Conservation (phyloP, 2,113 vertebrate species). For the Amblyopsis rosae region DNA sequence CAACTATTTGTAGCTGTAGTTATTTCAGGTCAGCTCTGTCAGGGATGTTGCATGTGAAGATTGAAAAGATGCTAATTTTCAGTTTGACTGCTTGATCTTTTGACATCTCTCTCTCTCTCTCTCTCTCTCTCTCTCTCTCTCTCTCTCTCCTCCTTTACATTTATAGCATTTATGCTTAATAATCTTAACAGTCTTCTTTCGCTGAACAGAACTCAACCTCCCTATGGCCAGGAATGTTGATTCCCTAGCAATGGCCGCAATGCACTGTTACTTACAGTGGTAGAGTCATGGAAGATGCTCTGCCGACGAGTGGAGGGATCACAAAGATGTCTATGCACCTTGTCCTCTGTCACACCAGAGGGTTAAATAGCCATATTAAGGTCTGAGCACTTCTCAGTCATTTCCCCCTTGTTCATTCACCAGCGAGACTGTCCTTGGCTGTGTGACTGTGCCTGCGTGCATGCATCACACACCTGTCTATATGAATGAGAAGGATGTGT, state of each 20-base stretch:
- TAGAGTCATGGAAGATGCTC: conserved; percentile 60
- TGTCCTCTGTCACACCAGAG: conserved; percentile 78
- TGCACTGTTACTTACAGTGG: conserved; percentile 68
- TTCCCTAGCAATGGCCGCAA: conserved; percentile 56
- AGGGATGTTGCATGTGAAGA: conserved; percentile 23
- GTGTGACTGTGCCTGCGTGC: conserved; percentile 49
- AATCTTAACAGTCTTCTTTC: conserved; percentile 26
- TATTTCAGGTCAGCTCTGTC: conserved; percentile 33
- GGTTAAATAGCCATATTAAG: conserved; percentile 81
- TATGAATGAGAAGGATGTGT: conserved; percentile 10
- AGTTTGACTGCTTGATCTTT: conserved; percentile 28
- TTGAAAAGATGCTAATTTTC: conserved; percentile 30
- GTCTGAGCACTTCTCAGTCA: conserved; percentile 74
- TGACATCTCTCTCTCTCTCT: conserved; percentile 29
- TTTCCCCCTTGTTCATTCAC: conserved; percentile 60
- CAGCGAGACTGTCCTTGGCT: conserved; percentile 70
- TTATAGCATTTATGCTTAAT: conserved; percentile 40
- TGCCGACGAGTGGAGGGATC: conserved; percentile 61
- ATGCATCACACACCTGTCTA: conserved; percentile 36
- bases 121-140: conserved; percentile 35
- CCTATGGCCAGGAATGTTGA: conserved; percentile 64
- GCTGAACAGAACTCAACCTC: conserved; percentile 41
- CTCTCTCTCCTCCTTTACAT: conserved; percentile 22
- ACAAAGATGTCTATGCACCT: conserved; percentile 81
- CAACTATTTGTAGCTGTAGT: conserved; percentile 18